A percentile compares a stretch with the other conserved stretches of the same genome.
Conservation (phyloP, 2,797 vertebrate genomes). For the Aphelocoma californica region DNA sequence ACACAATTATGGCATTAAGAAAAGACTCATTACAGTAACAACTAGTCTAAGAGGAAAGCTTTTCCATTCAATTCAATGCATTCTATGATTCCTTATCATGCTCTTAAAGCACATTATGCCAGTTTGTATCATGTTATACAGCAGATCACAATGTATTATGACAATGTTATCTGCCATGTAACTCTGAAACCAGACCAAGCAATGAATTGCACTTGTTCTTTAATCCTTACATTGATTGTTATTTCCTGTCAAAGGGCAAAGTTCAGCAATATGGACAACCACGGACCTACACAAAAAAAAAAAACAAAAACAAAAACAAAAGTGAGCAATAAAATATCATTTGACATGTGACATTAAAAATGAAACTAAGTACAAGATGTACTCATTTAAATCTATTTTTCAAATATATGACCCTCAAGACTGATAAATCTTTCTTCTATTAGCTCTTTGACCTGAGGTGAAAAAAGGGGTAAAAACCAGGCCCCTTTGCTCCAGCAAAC, state of each 20-base stretch:
- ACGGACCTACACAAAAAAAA: background rate
- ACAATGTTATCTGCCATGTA: background rate
- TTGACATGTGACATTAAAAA: background rate
- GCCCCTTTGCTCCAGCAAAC: background rate
- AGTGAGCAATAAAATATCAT: background rate
- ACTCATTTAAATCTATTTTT: background rate
- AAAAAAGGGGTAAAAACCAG: background rate
- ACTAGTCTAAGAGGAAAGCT: background rate
- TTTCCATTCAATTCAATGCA: background rate
- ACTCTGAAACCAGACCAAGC: background rate
- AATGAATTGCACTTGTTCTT: background rate
- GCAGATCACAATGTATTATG: background rate
- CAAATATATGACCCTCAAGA: background rate
- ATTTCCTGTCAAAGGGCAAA: background rate
- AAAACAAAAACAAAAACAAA: background rate
- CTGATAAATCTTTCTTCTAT: background rate
- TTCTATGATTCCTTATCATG: background rate
- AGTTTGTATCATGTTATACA: background rate
- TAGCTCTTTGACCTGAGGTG: background rate
- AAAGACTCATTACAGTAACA: background rate
- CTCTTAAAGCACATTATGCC: background rate
- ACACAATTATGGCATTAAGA: background rate
- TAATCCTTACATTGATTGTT: background rate
- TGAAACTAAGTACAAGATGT: background rate
- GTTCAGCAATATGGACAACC: background rate